phyloP scores from a whole-genome alignment of 2,113 vertebrate genomes.

The Seriola quinqueradiata region DNA sequence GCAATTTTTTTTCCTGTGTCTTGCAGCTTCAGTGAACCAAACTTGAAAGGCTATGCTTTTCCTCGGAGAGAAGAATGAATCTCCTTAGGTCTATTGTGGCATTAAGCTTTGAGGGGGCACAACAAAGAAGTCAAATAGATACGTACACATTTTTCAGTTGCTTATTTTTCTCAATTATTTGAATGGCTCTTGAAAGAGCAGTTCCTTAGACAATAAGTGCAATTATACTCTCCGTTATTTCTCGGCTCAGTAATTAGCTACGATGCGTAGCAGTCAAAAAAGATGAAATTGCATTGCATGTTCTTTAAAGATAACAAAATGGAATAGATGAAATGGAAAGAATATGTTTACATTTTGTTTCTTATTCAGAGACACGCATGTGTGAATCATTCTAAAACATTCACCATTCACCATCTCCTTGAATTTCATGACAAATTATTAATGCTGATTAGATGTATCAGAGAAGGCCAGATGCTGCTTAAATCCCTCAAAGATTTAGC shows the following conservation, averaged over 20 bases:
- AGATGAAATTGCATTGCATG: conserved; percentile 44
- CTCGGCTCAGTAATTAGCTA: conserved; percentile 57
- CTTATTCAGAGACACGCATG: background rate
- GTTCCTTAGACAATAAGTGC: conserved; percentile 53
- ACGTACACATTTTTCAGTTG: conserved; percentile 52
- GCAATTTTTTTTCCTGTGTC: conserved; percentile 53
- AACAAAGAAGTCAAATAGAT: conserved; percentile 77
- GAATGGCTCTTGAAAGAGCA: conserved; percentile 58
- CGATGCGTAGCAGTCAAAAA: conserved; percentile 30
- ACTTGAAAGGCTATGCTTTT: conserved; percentile 72
- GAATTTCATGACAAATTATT: conserved; percentile 38
- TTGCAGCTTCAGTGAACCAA: conserved; percentile 66
- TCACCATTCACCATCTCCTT: background rate
- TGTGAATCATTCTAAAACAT: conserved; percentile 26
- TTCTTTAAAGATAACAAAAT: conserved; percentile 68
- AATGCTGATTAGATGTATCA: conserved; percentile 53
- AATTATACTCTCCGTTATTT: conserved; percentile 57
- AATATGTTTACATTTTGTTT: conserved; percentile 55
- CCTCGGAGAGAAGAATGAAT: conserved; percentile 66
- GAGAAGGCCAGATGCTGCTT: conserved; percentile 41
- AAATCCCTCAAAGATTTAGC: conserved; percentile 40
- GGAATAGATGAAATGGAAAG: conserved; percentile 50
- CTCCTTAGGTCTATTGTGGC: conserved; percentile 72
- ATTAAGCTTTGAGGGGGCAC: conserved; percentile 72
- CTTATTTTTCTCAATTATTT: conserved; percentile 67